Percentiles rank a stretch among this genome's conserved stretches.
These are phyloP conservation scores for Lordiphosa collinella DNA, from an alignment of 1,140 invertebrate species.

Conservation along the genomic window DNA sequence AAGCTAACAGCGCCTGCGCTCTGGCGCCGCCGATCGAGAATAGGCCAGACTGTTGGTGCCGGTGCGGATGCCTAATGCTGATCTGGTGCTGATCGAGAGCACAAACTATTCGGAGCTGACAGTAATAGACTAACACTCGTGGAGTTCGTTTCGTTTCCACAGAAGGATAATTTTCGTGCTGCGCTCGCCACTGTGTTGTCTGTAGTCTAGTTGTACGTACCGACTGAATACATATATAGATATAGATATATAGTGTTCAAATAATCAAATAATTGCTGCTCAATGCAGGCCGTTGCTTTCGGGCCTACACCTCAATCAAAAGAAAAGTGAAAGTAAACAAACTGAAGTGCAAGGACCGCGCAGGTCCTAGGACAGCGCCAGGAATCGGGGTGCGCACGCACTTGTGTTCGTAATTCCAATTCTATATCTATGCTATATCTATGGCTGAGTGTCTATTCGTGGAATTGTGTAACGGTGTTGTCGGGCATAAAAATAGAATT, in stretches of 20 bases:
- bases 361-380: too few species aligned
- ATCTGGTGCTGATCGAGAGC: constrained; percentile 16
- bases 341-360: too few species aligned
- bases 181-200: constrained; percentile 46
- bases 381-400: too few species aligned
- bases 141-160: constrained; percentile 68
- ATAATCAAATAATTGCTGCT: too few species aligned
- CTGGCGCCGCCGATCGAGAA: background rate
- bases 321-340: too few species aligned
- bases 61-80: background rate
- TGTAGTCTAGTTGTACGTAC: constrained; percentile 68
- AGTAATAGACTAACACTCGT: constrained; percentile 72
- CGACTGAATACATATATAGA: constrained; percentile 1
- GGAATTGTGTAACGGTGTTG: constrained; percentile 11
- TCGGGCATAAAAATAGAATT: constrained; percentile 12
- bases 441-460: constrained; percentile 12
- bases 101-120: constrained; percentile 20
- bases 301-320: too few species aligned
- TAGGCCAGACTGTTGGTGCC: background rate
- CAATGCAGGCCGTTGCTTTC: too few species aligned
- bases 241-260: background rate
- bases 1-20: constrained; percentile 10
- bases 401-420: constrained; percentile 8
- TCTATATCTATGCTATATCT: constrained; percentile 4
- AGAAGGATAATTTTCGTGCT: constrained; percentile 43